Evolutionary conservation across 2,113 vertebrate species (phyloP), one percentile per base, ranked within the genome.

Genomic region (Motacilla tschutschensis): DNA sequence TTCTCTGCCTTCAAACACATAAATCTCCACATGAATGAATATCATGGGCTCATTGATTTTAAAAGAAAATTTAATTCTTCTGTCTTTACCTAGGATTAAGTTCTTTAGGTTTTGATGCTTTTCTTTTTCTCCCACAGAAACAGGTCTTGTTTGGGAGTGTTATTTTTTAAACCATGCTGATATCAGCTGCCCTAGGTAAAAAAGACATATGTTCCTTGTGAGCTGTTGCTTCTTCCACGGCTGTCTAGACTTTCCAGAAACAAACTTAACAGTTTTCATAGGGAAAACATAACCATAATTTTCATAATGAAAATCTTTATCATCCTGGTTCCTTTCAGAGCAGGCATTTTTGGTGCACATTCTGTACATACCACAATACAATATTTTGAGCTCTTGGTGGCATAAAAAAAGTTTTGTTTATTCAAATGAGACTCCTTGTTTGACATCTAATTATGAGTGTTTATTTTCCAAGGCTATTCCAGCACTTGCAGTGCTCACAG

Each of bases 21-120:
- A 24, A 41, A 4, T 14, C 6, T 54, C 33, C 54, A 31, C 17
- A 25, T 15, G 35, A 47, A 35, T 18, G 1, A 50, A 15, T 46
- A 63, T 6, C 3, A 36, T 18, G 59, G 29, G 17, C 22, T 41
- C 4, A 10, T 0, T 0, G 6, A 9, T 28, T 22, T 50, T 53
- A 54, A 62, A 70, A 62, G 10, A 35, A 70, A 70, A 50, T 25
- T 9, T 51, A 17, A 33, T 58, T 72, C 8, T 67, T 43, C 10
- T 28, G 3, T 44, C 6, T 83, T 53, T 46, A 12, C 2, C 12
- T 65, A 7, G 1, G 18, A 50, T 54, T 4, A 54, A n/a, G 10
- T 51, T 40, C 13, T 46, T 58, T 58, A 9, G 16, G 19, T 7
- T 79, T 51, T 29, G 22, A 28, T 41, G 10, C 1, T 3, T 40